These are phyloP conservation scores for Pectinophora gossypiella DNA, from an alignment of 1,140 invertebrate species.

Conservation along the genomic window DNA sequence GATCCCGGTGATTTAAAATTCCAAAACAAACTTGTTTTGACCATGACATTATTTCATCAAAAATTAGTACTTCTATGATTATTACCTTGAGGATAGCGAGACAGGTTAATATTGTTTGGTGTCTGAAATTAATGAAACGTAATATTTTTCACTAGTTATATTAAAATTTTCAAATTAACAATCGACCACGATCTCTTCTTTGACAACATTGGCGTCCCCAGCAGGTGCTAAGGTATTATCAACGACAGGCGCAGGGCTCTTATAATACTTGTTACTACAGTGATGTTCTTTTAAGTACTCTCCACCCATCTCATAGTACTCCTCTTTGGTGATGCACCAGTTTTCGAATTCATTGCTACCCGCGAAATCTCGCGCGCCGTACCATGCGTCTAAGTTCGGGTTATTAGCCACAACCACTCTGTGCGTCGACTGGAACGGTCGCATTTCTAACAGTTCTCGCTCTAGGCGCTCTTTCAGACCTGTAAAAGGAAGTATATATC, in stretches of 20 bases:
- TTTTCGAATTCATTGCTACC: conserved; percentile 77
- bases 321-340: conserved; percentile 80
- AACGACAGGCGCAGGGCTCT: conserved; percentile 73
- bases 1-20: too few relatives aligned
- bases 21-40: too few relatives aligned
- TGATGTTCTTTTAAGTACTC: conserved; percentile 90
- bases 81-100: too few relatives aligned
- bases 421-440: conserved; percentile 90
- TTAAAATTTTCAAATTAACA: conserved; percentile 26
- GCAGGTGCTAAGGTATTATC: conserved; percentile 57
- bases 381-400: conserved; percentile 87
- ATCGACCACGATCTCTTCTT: conserved; percentile 70
- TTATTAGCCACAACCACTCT: conserved; percentile 82
- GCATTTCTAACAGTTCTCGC: conserved; percentile 87
- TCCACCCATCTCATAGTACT: conserved; percentile 90
- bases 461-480: conserved; percentile 85
- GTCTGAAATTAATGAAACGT: neutral
- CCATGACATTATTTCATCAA: too few relatives aligned
- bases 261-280: conserved; percentile 82
- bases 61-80: too few relatives aligned
- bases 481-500: too few relatives aligned
- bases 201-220: conserved; percentile 65
- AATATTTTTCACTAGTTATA: neutral
- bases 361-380: conserved; percentile 86
- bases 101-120: too few relatives aligned